Conservation (phyloP, 2,113 vertebrate genomes). For the Struthio camelus region DNA sequence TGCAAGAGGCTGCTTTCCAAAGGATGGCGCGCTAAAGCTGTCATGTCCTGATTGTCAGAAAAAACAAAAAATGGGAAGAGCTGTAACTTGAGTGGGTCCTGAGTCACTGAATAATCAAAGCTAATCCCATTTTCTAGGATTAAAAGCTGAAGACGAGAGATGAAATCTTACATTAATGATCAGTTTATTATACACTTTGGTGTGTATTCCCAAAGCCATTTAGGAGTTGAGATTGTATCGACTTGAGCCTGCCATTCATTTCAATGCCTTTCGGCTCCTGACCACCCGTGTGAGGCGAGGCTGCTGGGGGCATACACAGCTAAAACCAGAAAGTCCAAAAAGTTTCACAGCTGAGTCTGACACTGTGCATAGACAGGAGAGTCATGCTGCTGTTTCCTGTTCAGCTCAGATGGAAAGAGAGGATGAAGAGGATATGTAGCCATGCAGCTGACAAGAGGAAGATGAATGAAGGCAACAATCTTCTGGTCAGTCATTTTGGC, state of each 20-base stretch:
- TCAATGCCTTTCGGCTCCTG: not conserved
- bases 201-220: not conserved
- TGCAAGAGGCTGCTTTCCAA: not conserved
- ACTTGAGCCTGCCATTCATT: not conserved
- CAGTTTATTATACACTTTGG: not conserved
- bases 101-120: not conserved
- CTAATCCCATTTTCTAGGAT: not conserved
- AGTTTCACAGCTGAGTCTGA: not conserved
- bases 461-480: not conserved
- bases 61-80: not conserved
- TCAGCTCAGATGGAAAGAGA: not conserved
- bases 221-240: not conserved
- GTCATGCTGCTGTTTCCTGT: not conserved
- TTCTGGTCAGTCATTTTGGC: not conserved
- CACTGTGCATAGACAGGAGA: not conserved
- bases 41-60: not conserved
- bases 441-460: not conserved
- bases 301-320: fast-evolving
- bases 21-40: not conserved
- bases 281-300: fast-evolving
- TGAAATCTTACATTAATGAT: not conserved
- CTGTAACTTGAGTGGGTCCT: not conserved
- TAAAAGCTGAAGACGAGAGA: not conserved
- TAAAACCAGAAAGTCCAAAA: not conserved
- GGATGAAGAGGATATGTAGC: not conserved